Evolutionary conservation across 2,113 vertebrate species (phyloP).

Genomic region (Ictalurus punctatus): DNA sequence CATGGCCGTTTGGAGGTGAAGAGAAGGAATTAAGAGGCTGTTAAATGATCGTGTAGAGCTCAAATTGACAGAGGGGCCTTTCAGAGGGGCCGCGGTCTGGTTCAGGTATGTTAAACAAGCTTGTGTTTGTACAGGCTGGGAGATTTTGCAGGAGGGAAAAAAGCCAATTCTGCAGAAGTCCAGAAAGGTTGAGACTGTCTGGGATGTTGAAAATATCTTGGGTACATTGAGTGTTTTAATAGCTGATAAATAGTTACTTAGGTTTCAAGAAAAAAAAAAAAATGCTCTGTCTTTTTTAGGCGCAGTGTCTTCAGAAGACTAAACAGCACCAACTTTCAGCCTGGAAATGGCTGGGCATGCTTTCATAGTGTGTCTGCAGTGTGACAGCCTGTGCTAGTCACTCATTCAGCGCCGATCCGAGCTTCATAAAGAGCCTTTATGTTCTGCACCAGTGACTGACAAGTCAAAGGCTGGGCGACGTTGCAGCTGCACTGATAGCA

Average conservation of each 20-base stretch:
- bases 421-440: constrained; percentile 52
- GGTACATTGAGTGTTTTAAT: neutral
- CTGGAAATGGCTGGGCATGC: neutral
- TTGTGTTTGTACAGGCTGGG: constrained; percentile 44
- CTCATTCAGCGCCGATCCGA: constrained; percentile 17
- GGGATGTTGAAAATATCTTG: constrained; percentile 11
- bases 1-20: constrained; percentile 1
- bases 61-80: constrained; percentile 40
- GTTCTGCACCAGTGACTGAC: constrained; percentile 25
- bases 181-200: constrained; percentile 29
- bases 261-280: neutral
- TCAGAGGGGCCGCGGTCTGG: constrained; percentile 13
- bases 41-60: constrained; percentile 11
- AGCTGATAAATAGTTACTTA: constrained; percentile 19
- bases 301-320: too few relatives aligned
- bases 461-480: constrained; percentile 16
- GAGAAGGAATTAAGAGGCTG: constrained; percentile 13
- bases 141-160: constrained; percentile 13
- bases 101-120: constrained; percentile 45
- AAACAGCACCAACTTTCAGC: neutral
- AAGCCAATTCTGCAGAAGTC: neutral
- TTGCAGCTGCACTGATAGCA: constrained; percentile 42
- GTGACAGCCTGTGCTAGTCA: constrained; percentile 48
- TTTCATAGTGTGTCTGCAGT: neutral
- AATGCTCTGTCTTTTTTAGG: neutral